A percentile compares a stretch with the other conserved stretches of the same genome.
These are phyloP conservation scores for Hemicordylus capensis DNA, from an alignment of 2,113 vertebrate species.

Conservation along the genomic window DNA sequence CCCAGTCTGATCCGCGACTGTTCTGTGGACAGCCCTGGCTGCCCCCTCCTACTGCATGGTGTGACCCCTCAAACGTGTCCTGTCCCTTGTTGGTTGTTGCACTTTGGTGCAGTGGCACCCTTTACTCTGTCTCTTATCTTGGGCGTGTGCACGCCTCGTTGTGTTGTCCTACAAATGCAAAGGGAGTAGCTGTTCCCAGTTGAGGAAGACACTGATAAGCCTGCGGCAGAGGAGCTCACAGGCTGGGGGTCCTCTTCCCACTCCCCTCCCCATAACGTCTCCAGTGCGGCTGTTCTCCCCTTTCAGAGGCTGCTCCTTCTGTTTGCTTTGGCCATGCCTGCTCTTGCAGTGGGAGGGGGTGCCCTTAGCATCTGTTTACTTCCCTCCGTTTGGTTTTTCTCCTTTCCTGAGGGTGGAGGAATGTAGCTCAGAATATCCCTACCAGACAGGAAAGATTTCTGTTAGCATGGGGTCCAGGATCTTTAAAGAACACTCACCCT, in stretches of 20 bases:
- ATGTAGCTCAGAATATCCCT: background rate
- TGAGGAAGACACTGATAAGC: slow-evolving; percentile 37
- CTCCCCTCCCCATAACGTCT: slow-evolving; percentile 38
- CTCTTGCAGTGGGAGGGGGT: slow-evolving; percentile 41
- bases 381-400: slow-evolving; percentile 34
- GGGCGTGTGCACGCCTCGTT: slow-evolving; percentile 59
- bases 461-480: slow-evolving; percentile 3
- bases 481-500: background rate
- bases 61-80: slow-evolving; percentile 82
- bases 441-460: background rate
- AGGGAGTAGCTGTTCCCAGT: slow-evolving; percentile 46
- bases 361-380: background rate
- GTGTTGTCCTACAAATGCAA: slow-evolving; percentile 54
- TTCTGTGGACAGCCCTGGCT: slow-evolving; percentile 68
- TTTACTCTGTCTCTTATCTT: slow-evolving; percentile 58
- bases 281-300: background rate
- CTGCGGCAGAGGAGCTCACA: slow-evolving; percentile 16
- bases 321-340: slow-evolving; percentile 47
- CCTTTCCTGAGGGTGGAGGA: background rate
- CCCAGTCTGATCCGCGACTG: slow-evolving; percentile 73
- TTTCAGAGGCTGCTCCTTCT: slow-evolving; percentile 44
- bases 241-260: slow-evolving; percentile 37
- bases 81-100: slow-evolving; percentile 81
- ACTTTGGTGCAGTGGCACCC: slow-evolving; percentile 80
- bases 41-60: slow-evolving; percentile 86